Evolutionary conservation across 2,888 invertebrate species (phyloP), one percentile per base, ranked within the genome.

Genomic region (Podotricha telesiphe): DNA sequence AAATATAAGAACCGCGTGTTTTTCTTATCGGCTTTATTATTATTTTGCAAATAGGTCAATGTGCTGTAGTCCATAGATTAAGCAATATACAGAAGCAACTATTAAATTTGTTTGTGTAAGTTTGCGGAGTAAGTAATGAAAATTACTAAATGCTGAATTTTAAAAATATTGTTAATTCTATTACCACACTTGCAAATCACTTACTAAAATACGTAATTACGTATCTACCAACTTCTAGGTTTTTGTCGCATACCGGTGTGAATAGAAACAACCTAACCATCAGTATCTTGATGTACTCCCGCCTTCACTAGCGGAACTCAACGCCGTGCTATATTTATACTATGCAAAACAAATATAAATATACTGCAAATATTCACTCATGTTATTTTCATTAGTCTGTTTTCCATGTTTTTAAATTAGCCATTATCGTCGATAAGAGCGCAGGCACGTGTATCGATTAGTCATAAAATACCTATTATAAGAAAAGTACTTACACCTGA

Each of bases 21-120:
- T 51, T 62, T 69, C 71, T 74, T 74, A 74, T 74, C 75, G 56
- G 20, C 50, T 42, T 50, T 56, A 69, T 55, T 67, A 56, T 69
- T 69, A 69, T 53, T 64, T 55, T 47, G 67, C 56, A 75, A 73
- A 62, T 72, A 65, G 75, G 74, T 74, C 76, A 70, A 68, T 71
- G 74, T 55, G 68, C 70, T 73, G 42, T 59, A 67, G 73, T 71
- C 69, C 72, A 37, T 59, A 68, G 73, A 72, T 40, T 65, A 63
- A 55, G 11, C 2, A 61, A 37, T 15, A 40, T 1, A 64, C 65
- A 65, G 68, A 67, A 28, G 37, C 58, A 51, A 22, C 2, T 51
- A 22, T 51, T 51, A 13, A 6, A 37, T 51, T 28, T 51, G 11
- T 28, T 6, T 28, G 28, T 28, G 6, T 28, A 28, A 28, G 2